Evolutionary conservation across 1,140 invertebrate species (phyloP).

Genomic region (Papilio helenus): DNA sequence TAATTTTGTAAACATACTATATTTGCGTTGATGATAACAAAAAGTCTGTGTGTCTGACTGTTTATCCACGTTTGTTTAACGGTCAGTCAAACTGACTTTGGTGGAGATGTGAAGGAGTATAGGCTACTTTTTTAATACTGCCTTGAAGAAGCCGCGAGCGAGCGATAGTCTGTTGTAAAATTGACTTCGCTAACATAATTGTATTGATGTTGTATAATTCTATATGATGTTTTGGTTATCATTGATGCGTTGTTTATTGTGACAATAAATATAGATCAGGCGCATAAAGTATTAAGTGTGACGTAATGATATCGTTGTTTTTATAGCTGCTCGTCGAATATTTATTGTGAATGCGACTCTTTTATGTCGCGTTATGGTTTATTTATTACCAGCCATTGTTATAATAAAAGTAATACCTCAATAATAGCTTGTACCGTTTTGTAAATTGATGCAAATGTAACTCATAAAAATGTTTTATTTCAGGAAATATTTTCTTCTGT

Average conservation of each 20-base stretch:
- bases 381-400: conserved; percentile 8
- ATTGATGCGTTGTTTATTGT: neutral
- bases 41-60: too few relatives aligned
- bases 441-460: conserved; percentile 1
- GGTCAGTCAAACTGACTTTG: too few relatives aligned
- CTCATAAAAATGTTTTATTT: neutral
- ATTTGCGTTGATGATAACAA: too few relatives aligned
- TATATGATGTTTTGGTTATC: neutral
- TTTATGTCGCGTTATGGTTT: conserved; percentile 11
- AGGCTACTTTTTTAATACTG: too few relatives aligned
- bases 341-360: conserved; percentile 14
- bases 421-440: conserved; percentile 5
- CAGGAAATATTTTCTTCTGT: neutral
- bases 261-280: conserved; percentile 11
- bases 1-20: too few relatives aligned
- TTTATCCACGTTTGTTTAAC: too few relatives aligned
- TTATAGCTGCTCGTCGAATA: neutral
- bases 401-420: conserved; percentile 20
- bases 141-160: too few relatives aligned
- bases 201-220: too few relatives aligned
- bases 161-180: too few relatives aligned
- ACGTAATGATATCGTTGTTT: conserved; percentile 21
- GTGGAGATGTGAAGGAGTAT: too few relatives aligned
- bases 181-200: too few relatives aligned
- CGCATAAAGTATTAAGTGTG: neutral